A percentile compares a stretch with the other conserved stretches of the same genome.
phyloP scores from a whole-genome alignment of 2,888 invertebrate genomes.

The Cenopis cana region DNA sequence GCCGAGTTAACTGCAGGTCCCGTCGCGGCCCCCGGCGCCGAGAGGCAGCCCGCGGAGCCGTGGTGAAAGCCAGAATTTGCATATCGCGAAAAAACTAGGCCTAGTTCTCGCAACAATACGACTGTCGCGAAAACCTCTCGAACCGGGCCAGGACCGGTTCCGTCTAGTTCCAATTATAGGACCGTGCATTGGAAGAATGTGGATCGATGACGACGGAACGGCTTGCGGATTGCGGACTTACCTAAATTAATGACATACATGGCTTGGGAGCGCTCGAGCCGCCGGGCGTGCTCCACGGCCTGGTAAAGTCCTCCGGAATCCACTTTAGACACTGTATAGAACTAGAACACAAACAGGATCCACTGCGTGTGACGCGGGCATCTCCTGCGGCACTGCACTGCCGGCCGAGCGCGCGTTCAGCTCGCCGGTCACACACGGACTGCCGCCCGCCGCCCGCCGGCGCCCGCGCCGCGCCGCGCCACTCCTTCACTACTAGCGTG shows the following conservation, averaged over 20 bases:
- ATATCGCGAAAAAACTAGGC: conserved; percentile 61
- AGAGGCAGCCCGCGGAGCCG: conserved; percentile 56
- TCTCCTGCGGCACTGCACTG: conserved; percentile 73
- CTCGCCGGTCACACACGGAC: conserved; percentile 74
- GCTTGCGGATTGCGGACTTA: conserved; percentile 74
- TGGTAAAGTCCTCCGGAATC: conserved; percentile 82
- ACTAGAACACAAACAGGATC: conserved; percentile 74
- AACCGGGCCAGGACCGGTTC: conserved; percentile 70
- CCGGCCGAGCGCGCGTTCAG: conserved; percentile 53
- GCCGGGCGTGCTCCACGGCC: conserved; percentile 82
- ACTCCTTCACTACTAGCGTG: conserved; percentile 25
- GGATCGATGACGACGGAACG: conserved; percentile 62
- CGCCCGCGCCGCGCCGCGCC: conserved; percentile 45
- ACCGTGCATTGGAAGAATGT: conserved; percentile 65
- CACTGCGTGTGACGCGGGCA: conserved; percentile 77
- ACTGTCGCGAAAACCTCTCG: conserved; percentile 50
- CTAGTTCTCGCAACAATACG: conserved; percentile 48
- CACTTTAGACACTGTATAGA: conserved; percentile 76
- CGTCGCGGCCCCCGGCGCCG: conserved; percentile 42
- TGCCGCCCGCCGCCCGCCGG: conserved; percentile 53
- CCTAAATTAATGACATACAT: conserved; percentile 86
- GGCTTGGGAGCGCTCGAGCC: conserved; percentile 84
- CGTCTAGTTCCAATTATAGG: conserved; percentile 75
- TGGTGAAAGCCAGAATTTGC: conserved; percentile 52
- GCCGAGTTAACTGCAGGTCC: conserved; percentile 55